Evolutionary conservation across 1,140 invertebrate genomes (phyloP), one percentile per base, ranked within the genome.

Genomic region (Drosophila athabasca): DNA sequence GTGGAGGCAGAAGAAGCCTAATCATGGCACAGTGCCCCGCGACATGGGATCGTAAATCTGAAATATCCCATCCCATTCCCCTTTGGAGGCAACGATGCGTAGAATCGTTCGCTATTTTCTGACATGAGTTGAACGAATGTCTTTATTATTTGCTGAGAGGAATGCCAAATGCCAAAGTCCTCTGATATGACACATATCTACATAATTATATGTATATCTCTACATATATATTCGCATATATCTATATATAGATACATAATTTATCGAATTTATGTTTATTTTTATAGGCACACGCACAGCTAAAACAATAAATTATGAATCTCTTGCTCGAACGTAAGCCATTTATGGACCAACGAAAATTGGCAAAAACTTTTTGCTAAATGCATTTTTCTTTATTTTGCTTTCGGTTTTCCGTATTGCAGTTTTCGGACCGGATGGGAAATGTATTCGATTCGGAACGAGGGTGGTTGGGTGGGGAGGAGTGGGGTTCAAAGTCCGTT

Each of bases 211-310:
- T 43, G 19, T 55, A 48, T 58, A 44, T 52, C 60, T 70, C 4
- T 39, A 13, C 7, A 43, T 43, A 68, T 50, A 11, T 35, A 43
- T 55, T 29, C 11, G 35, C 1, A 19, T 19, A 1, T 19, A 19
- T 0, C 17, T 19, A 19, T 19, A 19, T 19, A 19, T 55, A 19
- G 51, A 49, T 62, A 57, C 46, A 68, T 70, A 69, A 61, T 69
- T 79, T 61, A 76, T 76, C 62, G 62, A 64, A 44, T 84, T 84
- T 83, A 84, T 55, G 80, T 61, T 66, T 66, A 66, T 83, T 66
- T 13, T 39, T 39, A 39, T 39, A 39, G 35, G 70, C 54, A 49
- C 60, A 73, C 71, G 71, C 60, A 74, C 57, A 68, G 49, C 45
- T 45, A 48, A 24, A 31, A 24, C 43, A 31, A 71, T 71, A 61